Base-by-base conservation (phyloP, 2,797 vertebrate genomes). In the Babyrousa celebensis region DNA sequence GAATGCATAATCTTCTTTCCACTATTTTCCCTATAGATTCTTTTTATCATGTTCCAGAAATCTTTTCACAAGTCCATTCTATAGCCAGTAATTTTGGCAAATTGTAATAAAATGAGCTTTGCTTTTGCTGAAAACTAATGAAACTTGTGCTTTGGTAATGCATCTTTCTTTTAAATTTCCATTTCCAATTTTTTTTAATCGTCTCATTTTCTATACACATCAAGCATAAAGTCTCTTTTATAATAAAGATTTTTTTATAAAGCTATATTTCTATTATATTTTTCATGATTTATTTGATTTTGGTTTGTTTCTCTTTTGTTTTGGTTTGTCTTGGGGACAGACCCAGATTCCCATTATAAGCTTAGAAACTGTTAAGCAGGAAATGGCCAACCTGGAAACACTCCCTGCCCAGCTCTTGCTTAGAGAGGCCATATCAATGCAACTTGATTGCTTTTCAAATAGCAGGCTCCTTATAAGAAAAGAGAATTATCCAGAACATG, bases 281-380 rank as follows among this genome's bases (percentile, higher is more conserved):
- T 91, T 83, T 96, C 16, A 67, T 92, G 85, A 93, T 95, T 89
- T 94, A 86, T 77, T 96, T 91, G 79, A 92, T 78, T 94, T 78
- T 94, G 63, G 52, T 88, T 94, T 93, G 75, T 23, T 92, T 89
- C 54, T 70, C 21, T 56, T 94, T 89, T 83, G 18, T 96, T 82
- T 96, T 72, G 83, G 15, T 85, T 93, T 96, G 54, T 36, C 36
- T 85, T 85, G 67, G 32, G 58, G 67, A 18, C 84, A 96, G 95
- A 95, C 77, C 71, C 85, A 94, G 78, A 83, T 96, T 92, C 56
- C 56, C 29, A 29, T 87, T 77, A 90, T 7, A 94, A 21, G 65
- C 72, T 71, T 80, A 93, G 84, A 82, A 97, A 97, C 56, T 60
- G 67, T 96, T 71, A 96, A 94, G 62, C 54, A 2, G 12, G 70